Evolutionary conservation across 2,888 invertebrate genomes (phyloP), one percentile per base, ranked within the genome.

Genomic region (Dolichopus griseipennis): DNA sequence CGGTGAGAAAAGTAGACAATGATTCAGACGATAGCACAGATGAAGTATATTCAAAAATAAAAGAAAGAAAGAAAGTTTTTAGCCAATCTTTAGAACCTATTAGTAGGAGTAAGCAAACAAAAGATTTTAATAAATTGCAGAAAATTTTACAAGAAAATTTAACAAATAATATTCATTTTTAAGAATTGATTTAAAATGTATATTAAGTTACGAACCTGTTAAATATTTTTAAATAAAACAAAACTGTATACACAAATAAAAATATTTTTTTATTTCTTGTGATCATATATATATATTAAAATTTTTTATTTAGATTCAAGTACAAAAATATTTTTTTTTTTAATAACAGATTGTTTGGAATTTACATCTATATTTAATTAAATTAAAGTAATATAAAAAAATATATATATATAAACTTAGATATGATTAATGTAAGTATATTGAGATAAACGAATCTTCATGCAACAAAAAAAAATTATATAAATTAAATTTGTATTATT

Each of bases 11-110:
- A 66, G 66, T 41, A 5, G 62, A 41, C 20, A 37, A 61, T 18
- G 69, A 67, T 27, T 65, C 65, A 2, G 67, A 67, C n/a, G 43
- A 62, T 62, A 62, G 41, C 10, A 27, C 34, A 6, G 37, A 34
- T 15, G n/a, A 41, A 27, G n/a, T 9, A 5, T 64, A 66, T 61
- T 65, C 22, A 34, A 66, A 66, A 65, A 67, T 37, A 21, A 66
- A 52, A 34, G 52, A 52, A 52, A 52, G 18, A n/a, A 15, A 52
- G 15, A 52, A 52, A 52, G 5, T 52, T 52, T 18, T 52, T 18
- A 18, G 15, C 18, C 10, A 37, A 52, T 12, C 18, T 9, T 52
- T 15, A 15, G 15, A 6, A 18, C 52, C 52, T 18, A 12, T 15
- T 6, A 52, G 2, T 12, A 52, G 18, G 12, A 15, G 9, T 6